Evolutionary conservation across 2,113 vertebrate genomes (phyloP).

Genomic region (Mobula birostris): DNA sequence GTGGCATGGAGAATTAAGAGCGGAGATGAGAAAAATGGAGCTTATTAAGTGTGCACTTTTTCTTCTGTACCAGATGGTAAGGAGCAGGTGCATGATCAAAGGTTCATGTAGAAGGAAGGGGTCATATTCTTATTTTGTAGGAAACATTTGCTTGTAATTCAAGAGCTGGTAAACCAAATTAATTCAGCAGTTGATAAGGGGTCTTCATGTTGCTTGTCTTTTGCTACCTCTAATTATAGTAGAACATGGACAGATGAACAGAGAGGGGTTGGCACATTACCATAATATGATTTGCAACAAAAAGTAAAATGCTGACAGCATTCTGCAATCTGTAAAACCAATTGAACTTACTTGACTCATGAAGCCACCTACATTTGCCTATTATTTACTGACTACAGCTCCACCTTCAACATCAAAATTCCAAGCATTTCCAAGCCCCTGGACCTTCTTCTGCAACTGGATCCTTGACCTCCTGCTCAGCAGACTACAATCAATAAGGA

Average conservation of each 20-base stretch:
- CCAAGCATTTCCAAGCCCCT: no score
- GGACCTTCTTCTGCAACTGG: no score
- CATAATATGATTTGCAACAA: neutral
- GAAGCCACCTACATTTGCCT: no score
- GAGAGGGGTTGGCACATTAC: neutral
- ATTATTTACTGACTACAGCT: no score
- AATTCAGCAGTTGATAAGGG: neutral
- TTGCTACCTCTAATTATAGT: neutral
- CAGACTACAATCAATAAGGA: no score
- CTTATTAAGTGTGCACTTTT: neutral
- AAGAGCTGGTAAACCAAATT: neutral
- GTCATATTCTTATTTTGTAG: neutral
- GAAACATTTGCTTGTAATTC: neutral
- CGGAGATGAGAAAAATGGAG: neutral
- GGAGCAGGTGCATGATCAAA: conserved; percentile 1
- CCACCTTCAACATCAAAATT: no score
- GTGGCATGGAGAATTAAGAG: neutral
- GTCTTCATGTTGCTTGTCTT: neutral
- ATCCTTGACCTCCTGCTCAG: no score
- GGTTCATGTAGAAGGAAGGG: no score
- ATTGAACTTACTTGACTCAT: neutral
- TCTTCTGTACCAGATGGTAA: neutral
- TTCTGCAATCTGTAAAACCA: neutral
- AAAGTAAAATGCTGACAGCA: neutral
- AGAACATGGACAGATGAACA: neutral